These are phyloP conservation scores for Galagoides demidoff DNA, from an alignment of 2,797 vertebrate genomes.

Conservation along the genomic window DNA sequence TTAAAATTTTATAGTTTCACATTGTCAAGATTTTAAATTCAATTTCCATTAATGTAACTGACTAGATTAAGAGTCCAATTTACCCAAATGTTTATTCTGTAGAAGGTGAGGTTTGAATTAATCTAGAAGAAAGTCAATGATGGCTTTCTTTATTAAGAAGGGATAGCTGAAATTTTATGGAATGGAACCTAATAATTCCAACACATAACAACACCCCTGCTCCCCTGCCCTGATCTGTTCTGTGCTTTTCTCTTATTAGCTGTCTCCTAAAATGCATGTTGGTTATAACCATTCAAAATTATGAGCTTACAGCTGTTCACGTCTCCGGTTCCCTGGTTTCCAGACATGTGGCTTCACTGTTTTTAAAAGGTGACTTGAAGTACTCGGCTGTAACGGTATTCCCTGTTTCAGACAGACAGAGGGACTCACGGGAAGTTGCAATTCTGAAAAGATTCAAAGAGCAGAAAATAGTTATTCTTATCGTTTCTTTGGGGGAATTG, in stretches of 20 bases:
- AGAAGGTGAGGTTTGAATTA: constrained; percentile 53
- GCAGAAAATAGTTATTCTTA: constrained; percentile 62
- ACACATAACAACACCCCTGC: not conserved
- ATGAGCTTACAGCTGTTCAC: constrained; percentile 79
- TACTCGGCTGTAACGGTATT: not conserved
- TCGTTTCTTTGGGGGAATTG: not conserved
- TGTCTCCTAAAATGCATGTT: not conserved
- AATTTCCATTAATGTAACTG: constrained; percentile 65
- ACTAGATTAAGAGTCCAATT: constrained; percentile 49
- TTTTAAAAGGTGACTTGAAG: constrained; percentile 24
- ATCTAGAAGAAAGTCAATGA: constrained; percentile 35
- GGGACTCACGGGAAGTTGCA: constrained; percentile 83
- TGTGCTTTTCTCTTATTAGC: not conserved
- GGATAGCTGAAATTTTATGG: not conserved
- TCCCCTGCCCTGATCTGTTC: not conserved
- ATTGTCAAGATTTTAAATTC: constrained; percentile 67
- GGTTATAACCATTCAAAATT: not conserved
- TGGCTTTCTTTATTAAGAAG: constrained; percentile 38
- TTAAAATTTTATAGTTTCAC: constrained; percentile 69
- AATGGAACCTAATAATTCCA: constrained; percentile 35
- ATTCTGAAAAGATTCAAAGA: constrained; percentile 84
- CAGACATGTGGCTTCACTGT: constrained; percentile 34
- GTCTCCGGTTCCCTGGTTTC: constrained; percentile 63
- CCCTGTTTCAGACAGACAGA: constrained; percentile 83
- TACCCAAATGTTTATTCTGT: constrained; percentile 65